phyloP scores from a whole-genome alignment of 2,113 vertebrate species.

The Lophochroa leadbeateri region DNA sequence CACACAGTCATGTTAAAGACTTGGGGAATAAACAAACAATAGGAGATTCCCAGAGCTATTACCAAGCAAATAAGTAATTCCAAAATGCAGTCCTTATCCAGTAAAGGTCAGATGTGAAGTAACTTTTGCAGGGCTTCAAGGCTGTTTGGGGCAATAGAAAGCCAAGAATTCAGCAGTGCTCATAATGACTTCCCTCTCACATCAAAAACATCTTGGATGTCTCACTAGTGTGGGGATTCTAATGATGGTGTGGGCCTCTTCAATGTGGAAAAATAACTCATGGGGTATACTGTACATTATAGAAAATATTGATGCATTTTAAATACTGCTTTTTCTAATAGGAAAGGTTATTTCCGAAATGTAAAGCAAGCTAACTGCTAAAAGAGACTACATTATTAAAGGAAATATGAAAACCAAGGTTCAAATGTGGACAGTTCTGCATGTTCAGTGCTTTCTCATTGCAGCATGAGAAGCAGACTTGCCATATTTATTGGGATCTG shows the following conservation, averaged over 20 bases:
- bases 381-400: neutral
- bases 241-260: neutral
- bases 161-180: neutral
- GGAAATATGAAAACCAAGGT: neutral
- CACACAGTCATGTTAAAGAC: neutral
- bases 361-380: neutral
- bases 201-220: neutral
- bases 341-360: neutral
- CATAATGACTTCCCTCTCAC: neutral
- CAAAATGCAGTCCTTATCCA: neutral
- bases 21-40: conserved; percentile 22
- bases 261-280: neutral
- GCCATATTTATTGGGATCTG: neutral
- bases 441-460: neutral
- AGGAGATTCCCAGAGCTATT: conserved; percentile 39
- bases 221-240: neutral
- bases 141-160: neutral
- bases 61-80: conserved; percentile 26
- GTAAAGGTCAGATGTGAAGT: neutral
- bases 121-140: neutral
- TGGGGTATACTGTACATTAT: neutral
- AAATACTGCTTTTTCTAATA: neutral
- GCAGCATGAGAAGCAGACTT: neutral
- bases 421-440: neutral
- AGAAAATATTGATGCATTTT: neutral